Conservation (phyloP, 2,797 vertebrate genomes). For the Dendrocincla fuliginosa region DNA sequence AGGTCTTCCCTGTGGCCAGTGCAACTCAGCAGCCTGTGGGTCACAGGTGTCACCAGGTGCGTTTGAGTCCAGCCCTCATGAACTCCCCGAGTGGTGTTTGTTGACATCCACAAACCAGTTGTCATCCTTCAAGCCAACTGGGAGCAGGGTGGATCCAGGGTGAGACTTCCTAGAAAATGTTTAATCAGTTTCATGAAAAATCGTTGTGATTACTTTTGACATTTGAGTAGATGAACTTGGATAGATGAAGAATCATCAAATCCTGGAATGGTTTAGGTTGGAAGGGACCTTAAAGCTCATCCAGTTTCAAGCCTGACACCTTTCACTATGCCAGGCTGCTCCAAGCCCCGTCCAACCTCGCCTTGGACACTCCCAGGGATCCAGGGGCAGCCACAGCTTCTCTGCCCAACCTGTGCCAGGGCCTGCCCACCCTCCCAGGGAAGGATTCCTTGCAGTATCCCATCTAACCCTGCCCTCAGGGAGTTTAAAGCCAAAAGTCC, state of each 20-base stretch:
- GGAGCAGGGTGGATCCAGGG: background rate
- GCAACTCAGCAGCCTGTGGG: background rate
- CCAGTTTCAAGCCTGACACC: background rate
- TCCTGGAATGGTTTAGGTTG: background rate
- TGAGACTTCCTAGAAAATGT: background rate
- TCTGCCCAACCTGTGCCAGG: background rate
- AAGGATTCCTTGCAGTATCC: background rate
- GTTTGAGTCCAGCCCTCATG: background rate
- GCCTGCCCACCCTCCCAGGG: fast-evolving
- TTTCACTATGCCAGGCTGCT: fast-evolving
- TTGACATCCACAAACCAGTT: background rate
- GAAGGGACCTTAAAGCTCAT: background rate
- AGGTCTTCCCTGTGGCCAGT: background rate
- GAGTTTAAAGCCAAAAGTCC: background rate
- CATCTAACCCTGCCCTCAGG: fast-evolving
- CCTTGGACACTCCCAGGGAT: background rate
- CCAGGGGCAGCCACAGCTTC: background rate
- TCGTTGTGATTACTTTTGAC: background rate
- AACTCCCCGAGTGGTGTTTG: background rate
- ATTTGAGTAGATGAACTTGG: background rate
- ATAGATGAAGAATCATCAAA: background rate
- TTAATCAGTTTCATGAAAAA: background rate
- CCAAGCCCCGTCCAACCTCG: background rate
- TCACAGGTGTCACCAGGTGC: background rate
- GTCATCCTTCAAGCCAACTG: background rate